phyloP scores from a whole-genome alignment of 2,113 vertebrate genomes.

The Myotis brandtii region DNA sequence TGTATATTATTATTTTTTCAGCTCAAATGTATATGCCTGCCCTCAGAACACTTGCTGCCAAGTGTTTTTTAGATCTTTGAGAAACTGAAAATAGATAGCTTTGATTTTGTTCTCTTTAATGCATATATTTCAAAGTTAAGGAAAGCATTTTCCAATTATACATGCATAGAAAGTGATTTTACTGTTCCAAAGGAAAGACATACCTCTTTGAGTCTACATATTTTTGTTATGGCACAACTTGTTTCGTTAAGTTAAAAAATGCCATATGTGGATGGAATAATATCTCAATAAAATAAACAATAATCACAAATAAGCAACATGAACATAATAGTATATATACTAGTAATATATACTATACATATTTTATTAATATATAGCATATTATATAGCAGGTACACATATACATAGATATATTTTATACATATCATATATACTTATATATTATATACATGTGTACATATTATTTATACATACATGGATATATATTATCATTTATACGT shows the following conservation, averaged over 20 bases:
- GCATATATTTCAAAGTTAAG: not conserved
- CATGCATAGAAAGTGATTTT: not conserved
- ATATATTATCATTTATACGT: not conserved
- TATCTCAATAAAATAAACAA: not conserved
- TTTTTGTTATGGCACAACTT: not conserved
- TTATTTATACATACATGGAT: not conserved
- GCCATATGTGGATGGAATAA: not conserved
- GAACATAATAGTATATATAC: not conserved
- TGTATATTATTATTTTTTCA: constrained; percentile 23
- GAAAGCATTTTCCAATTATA: constrained; percentile 18
- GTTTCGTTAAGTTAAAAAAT: not conserved
- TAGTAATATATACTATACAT: not conserved
- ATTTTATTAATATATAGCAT: not conserved
- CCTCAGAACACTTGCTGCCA: constrained; percentile 31
- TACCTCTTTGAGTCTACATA: not conserved
- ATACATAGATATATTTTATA: not conserved
- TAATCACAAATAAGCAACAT: not conserved
- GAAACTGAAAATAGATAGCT: not conserved
- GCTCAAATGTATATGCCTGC: not conserved
- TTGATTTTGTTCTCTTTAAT: not conserved
- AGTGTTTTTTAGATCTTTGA: constrained; percentile 39
- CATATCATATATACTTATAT: not conserved
- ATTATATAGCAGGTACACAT: not conserved
- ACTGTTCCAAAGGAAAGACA: not conserved
- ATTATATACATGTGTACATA: not conserved